Conservation (phyloP, 2,113 vertebrate species). For the Numida meleagris region DNA sequence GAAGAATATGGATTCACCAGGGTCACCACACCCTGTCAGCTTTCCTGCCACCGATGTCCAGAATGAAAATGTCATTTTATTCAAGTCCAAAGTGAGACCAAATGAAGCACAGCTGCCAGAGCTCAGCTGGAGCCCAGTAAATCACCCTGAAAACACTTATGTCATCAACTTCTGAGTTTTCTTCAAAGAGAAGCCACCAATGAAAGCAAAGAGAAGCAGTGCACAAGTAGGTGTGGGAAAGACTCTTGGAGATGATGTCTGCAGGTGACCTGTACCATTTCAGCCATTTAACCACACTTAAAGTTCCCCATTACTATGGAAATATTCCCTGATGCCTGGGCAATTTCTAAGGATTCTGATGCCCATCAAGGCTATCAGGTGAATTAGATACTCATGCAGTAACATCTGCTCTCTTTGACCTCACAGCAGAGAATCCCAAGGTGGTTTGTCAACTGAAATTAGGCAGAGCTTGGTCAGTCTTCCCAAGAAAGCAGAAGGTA, state of each 20-base stretch:
- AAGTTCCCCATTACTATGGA: background rate
- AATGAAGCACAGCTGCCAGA: background rate
- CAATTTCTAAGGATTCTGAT: background rate
- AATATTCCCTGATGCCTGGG: background rate
- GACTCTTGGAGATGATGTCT: background rate
- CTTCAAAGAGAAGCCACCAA: background rate
- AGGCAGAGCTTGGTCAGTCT: background rate
- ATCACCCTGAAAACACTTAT: background rate
- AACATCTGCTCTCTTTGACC: background rate
- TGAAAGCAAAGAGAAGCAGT: background rate
- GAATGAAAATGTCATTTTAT: background rate
- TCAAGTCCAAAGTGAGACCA: background rate
- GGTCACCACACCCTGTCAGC: background rate
- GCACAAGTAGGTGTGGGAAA: background rate
- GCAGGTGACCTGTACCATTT: background rate
- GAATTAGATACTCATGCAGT: background rate
- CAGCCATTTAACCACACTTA: accelerated
- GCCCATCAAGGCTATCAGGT: background rate
- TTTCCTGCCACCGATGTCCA: background rate
- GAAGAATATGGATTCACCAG: background rate
- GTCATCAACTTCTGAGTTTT: background rate
- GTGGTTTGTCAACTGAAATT: background rate
- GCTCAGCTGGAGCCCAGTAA: background rate
- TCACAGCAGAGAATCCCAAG: background rate
- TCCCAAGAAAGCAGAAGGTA: slow-evolving; percentile 3